Percentiles rank a stretch among this genome's conserved stretches.
These are phyloP conservation scores for Hypomecis punctinalis DNA, from an alignment of 2,888 invertebrate species.

Conservation along the genomic window DNA sequence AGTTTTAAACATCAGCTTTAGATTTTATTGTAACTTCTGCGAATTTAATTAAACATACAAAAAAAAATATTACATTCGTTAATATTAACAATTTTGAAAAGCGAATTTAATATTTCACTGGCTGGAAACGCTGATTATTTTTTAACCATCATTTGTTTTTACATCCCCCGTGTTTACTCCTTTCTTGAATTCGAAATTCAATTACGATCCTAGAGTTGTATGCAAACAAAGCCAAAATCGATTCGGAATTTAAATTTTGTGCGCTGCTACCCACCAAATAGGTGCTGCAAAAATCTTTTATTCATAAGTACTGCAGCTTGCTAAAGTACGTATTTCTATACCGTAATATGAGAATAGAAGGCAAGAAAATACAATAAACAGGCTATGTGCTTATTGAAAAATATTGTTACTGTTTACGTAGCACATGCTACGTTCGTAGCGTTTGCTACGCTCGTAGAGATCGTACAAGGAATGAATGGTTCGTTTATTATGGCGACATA, in stretches of 20 bases:
- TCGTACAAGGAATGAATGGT: background rate
- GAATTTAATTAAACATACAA: too few species aligned
- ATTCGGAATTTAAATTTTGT: constrained; percentile 29
- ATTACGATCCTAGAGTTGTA: constrained; percentile 27
- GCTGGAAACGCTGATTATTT: background rate
- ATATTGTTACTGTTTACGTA: constrained; percentile 18
- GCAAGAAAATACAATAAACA: constrained; percentile 14
- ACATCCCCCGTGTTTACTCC: constrained; percentile 9
- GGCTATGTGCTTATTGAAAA: constrained; percentile 22
- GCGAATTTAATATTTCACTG: background rate
- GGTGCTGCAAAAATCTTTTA: constrained; percentile 25
- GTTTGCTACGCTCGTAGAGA: constrained; percentile 14
- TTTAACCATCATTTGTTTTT: constrained; percentile 9
- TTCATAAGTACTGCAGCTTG: constrained; percentile 21
- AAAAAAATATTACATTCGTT: too few species aligned
- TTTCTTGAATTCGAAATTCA: constrained; percentile 28
- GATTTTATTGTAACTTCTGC: too few species aligned
- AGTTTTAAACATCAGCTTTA: too few species aligned
- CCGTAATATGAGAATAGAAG: constrained; percentile 8
- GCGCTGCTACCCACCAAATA: constrained; percentile 27
- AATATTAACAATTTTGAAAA: background rate
- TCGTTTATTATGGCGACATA: background rate
- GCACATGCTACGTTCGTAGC: constrained; percentile 18
- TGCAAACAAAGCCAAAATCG: constrained; percentile 31
- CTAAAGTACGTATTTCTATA: constrained; percentile 17